Evolutionary conservation across 2,888 invertebrate genomes (phyloP).

Genomic region (Parochlus steinenii): DNA sequence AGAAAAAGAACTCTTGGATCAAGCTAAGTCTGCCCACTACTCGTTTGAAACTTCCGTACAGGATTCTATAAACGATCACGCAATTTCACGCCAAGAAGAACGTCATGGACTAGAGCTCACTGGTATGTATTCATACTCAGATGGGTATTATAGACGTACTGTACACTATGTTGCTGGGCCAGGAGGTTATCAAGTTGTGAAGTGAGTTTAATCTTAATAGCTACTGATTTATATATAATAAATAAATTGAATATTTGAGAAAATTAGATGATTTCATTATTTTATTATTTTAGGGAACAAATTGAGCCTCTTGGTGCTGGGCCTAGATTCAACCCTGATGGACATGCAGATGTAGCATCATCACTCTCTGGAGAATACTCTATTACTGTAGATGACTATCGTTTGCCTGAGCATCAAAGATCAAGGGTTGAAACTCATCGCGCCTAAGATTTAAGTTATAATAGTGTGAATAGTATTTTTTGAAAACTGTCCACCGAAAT

Average conservation of each 20-base stretch:
- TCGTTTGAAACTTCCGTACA: conserved; percentile 28
- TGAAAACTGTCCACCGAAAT: too few relatives aligned
- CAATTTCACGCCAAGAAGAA: conserved; percentile 26
- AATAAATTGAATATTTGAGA: neutral
- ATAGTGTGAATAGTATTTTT: too few relatives aligned
- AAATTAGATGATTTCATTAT: neutral
- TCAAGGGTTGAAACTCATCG: too few relatives aligned
- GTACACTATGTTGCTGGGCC: conserved; percentile 43
- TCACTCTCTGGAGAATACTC: conserved; percentile 31
- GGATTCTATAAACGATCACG: conserved; percentile 33
- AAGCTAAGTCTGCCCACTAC: conserved; percentile 32
- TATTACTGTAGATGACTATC: conserved; percentile 26
- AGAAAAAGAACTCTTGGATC: conserved; percentile 19
- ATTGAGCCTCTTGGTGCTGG: conserved; percentile 34
- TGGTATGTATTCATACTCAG: conserved; percentile 41
- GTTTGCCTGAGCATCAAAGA: conserved; percentile 1
- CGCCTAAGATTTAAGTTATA: too few relatives aligned
- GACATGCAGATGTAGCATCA: conserved; percentile 31
- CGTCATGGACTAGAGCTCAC: conserved; percentile 21
- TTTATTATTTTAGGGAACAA: conserved; percentile 25
- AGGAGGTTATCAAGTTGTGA: conserved; percentile 40
- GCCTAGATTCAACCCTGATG: conserved; percentile 31
- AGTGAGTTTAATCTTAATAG: conserved; percentile 24
- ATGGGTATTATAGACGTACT: conserved; percentile 37
- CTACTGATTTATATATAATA: neutral